Percentiles rank a stretch among this genome's conserved stretches.
Evolutionary conservation across 1,140 invertebrate genomes (phyloP).

Genomic region (Diachasmimorpha longicaudata): DNA sequence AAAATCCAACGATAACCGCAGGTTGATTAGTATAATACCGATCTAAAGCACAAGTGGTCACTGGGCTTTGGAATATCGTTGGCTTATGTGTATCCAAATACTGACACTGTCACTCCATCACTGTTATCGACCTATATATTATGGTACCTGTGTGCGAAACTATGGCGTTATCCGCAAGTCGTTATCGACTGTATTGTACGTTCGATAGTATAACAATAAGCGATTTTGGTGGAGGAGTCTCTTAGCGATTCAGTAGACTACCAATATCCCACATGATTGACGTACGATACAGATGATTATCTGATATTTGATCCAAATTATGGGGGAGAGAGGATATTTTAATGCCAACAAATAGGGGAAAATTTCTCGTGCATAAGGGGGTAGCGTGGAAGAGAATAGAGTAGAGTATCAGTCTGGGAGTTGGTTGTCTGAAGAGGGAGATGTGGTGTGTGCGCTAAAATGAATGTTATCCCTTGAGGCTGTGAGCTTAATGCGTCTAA

Average conservation of each 20-base stretch:
- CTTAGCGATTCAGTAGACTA: neutral
- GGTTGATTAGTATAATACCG: constrained; percentile 7
- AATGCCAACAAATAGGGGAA: neutral
- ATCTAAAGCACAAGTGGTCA: neutral
- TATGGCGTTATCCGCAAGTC: constrained; percentile 24
- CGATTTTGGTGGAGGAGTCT: neutral
- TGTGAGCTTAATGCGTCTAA: constrained; percentile 36
- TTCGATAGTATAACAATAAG: neutral
- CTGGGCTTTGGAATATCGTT: constrained; percentile 12
- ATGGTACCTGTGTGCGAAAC: neutral
- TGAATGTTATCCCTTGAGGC: constrained; percentile 30
- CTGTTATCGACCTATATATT: constrained; percentile 20
- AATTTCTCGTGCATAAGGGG: neutral
- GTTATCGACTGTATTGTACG: constrained; percentile 20
- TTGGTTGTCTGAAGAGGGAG: neutral
- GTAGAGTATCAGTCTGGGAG: neutral
- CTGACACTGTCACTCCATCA: constrained; percentile 13
- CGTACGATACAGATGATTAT: neutral
- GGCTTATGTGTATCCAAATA: neutral
- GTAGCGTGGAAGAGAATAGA: neutral
- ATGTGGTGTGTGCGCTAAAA: neutral
- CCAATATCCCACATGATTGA: neutral
- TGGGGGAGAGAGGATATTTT: neutral
- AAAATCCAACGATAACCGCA: neutral
- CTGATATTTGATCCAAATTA: neutral